Evolutionary conservation across 2,888 invertebrate species (phyloP).

Genomic region (Orthonychiurus folsomi): DNA sequence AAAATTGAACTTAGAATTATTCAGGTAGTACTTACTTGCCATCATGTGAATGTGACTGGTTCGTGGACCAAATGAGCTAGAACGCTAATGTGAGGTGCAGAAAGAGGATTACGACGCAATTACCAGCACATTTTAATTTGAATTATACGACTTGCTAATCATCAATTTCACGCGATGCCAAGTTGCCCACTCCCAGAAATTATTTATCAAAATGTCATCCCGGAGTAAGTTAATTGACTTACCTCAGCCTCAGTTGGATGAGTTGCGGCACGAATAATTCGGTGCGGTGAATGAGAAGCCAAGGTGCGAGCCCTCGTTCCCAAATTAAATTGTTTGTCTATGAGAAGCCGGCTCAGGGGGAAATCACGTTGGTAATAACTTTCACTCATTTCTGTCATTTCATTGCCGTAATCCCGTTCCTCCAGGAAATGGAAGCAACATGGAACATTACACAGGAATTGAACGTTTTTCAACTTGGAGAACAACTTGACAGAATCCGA

Average conservation of each 20-base stretch:
- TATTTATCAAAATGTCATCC: constrained; percentile 3
- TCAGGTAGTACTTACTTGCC: too few species aligned
- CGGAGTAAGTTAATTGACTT: too few species aligned
- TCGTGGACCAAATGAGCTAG: too few species aligned
- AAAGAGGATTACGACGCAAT: too few species aligned
- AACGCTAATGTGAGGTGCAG: too few species aligned
- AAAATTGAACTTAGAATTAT: too few species aligned
- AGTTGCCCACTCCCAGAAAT: constrained; percentile 3
- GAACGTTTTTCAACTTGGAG: constrained; percentile 48
- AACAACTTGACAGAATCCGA: constrained; percentile 64
- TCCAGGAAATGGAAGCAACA: constrained; percentile 81
- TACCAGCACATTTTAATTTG: neutral
- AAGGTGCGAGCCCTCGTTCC: constrained; percentile 76
- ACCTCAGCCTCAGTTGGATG: neutral
- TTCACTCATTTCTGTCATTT: neutral
- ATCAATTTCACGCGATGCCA: neutral
- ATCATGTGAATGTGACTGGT: too few species aligned
- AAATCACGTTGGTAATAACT: constrained; percentile 45
- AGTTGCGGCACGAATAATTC: constrained; percentile 47
- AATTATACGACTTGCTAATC: neutral
- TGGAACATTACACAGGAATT: constrained; percentile 66
- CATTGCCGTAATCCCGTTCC: constrained; percentile 45
- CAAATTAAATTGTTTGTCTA: constrained; percentile 48
- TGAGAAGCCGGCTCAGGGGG: constrained; percentile 58
- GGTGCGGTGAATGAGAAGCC: constrained; percentile 71